Evolutionary conservation across 2,113 vertebrate species (phyloP), one percentile per base, ranked within the genome.

Genomic region (Serinus canaria): DNA sequence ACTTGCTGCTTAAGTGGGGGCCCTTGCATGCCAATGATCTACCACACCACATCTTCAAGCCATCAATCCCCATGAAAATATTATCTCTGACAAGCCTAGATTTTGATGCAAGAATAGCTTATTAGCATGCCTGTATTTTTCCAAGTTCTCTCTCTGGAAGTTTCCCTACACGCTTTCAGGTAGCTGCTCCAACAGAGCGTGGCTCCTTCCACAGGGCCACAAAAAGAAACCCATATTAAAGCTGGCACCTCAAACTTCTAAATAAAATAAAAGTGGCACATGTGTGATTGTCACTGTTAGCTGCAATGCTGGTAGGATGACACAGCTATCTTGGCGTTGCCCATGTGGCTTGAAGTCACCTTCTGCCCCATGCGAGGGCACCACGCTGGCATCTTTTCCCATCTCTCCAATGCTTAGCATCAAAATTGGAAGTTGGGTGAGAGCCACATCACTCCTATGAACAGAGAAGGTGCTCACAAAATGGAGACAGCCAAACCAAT

Each of bases 401-500:
- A 21, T 13, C 16, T 44, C 17, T 53, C 23, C 0, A 0, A 25
- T 11, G 15, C 74, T 64, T 58, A 47, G 52, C 53, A 76, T 49
- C 49, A 39, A 11, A 56, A 56, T 0, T 11, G 33, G 15, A 79
- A 69, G 49, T 2, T 1, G 0, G 17, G 11, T 2, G 3, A 87
- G 37, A 92, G 47, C 18, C 2, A 2, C 0, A 2, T 41, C 74
- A 49, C 37, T 27, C 17, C 53, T 49, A 5, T 0, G 0, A 64
- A 39, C 13, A 89, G 11, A 67, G 35, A 66, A 15, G 22, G 19
- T n/a, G 19, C 41, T 80, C 31, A 56, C 78, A 68, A 60, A 33
- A 64, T n/a, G 52, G 62, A 89, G 56, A 37, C 1, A 2, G 27
- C 24, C 1, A 3, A 63, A 53, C 39, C 58, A n/a, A 73, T 6